A percentile compares a stretch with the other conserved stretches of the same genome.
Conservation (phyloP, 2,113 vertebrate genomes). For the Corapipo altera region DNA sequence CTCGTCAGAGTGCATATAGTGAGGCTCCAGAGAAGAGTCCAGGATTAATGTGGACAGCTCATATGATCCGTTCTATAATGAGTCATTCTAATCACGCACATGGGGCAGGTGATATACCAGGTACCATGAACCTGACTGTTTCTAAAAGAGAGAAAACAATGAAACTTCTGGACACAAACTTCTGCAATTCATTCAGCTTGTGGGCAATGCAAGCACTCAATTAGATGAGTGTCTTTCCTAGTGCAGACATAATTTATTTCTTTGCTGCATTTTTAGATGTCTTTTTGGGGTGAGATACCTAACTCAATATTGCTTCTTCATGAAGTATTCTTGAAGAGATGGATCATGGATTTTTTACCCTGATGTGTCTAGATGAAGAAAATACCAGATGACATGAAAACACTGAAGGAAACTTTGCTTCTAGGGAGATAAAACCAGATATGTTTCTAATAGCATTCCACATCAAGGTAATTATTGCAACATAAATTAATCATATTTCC, state of each 20-base stretch:
- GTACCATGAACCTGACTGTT: fast-evolving
- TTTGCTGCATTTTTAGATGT: background rate
- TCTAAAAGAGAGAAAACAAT: background rate
- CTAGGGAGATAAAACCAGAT: background rate
- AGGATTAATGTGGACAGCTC: background rate
- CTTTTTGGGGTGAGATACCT: background rate
- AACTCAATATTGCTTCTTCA: background rate
- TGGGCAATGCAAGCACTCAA: background rate
- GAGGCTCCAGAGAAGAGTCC: background rate
- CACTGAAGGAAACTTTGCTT: background rate
- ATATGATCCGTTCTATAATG: background rate
- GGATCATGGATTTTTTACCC: background rate
- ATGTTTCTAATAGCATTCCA: background rate
- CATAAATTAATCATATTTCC: background rate
- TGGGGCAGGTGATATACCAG: fast-evolving
- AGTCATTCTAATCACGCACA: background rate
- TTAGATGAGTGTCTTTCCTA: background rate
- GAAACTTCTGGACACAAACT: background rate
- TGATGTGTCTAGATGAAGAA: background rate
- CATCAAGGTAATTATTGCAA: background rate
- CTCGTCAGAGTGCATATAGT: background rate
- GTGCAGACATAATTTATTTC: background rate
- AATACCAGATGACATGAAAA: background rate
- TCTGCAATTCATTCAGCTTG: background rate
- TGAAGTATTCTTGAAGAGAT: background rate